phyloP scores from a whole-genome alignment of 92 coral and sea anemone genomes.

The Anthopleura xanthogrammica region DNA sequence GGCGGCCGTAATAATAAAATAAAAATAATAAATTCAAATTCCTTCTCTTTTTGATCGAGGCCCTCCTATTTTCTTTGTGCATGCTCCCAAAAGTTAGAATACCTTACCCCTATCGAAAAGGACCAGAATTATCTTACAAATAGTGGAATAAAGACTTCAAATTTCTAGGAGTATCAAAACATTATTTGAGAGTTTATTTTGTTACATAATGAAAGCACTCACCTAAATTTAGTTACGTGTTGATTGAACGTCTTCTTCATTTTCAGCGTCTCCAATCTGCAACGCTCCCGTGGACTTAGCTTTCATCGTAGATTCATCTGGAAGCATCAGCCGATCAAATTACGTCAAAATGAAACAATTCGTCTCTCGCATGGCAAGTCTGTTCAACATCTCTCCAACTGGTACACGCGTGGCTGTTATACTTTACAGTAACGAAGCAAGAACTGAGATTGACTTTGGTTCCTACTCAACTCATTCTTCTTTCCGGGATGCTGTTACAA shows the following conservation, averaged over 20 bases:
- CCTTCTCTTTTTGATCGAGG: too few relatives aligned
- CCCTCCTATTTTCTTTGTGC: too few relatives aligned
- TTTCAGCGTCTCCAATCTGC: conserved; percentile 34
- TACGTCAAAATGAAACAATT: conserved; percentile 54
- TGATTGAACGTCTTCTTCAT: not conserved
- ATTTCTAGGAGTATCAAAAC: not conserved
- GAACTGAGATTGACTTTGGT: conserved; percentile 52
- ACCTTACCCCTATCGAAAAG: too few relatives aligned
- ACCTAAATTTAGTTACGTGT: too few relatives aligned
- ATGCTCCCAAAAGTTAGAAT: too few relatives aligned
- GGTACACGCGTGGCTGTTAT: conserved; percentile 62
- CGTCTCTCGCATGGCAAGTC: conserved; percentile 52
- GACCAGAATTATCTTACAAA: too few relatives aligned
- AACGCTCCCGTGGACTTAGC: conserved; percentile 47
- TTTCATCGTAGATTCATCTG: conserved; percentile 64
- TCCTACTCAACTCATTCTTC: conserved; percentile 28
- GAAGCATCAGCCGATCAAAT: conserved; percentile 45
- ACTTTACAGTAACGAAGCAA: conserved; percentile 59
- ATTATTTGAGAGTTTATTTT: too few relatives aligned
- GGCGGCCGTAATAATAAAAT: too few relatives aligned
- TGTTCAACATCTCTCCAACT: conserved; percentile 46
- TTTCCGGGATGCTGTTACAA: conserved; percentile 36
- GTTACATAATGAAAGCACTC: too few relatives aligned
- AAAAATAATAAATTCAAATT: too few relatives aligned
- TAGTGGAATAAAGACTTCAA: not conserved